Evolutionary conservation across 2,888 invertebrate genomes (phyloP).

Genomic region (Galerucella pusilla): DNA sequence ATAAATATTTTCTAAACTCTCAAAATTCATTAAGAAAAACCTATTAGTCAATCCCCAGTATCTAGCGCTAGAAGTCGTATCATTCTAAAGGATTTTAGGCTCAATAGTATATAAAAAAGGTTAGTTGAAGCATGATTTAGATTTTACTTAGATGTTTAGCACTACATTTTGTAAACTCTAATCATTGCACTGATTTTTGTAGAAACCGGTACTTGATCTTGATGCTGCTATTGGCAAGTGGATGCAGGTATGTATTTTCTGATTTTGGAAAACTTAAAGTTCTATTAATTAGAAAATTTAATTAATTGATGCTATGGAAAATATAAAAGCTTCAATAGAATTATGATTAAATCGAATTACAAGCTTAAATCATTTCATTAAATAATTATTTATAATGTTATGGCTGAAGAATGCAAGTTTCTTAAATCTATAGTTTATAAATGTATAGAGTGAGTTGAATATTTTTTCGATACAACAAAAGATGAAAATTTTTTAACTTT

Average conservation of each 20-base stretch:
- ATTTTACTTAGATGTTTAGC: slow-evolving; percentile 16
- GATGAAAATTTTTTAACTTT: too few relatives aligned
- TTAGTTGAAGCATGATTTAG: slow-evolving; percentile 49
- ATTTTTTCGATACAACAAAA: too few relatives aligned
- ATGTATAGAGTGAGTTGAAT: too few relatives aligned
- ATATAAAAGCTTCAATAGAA: neutral
- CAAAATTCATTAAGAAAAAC: neutral
- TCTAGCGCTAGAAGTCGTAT: slow-evolving; percentile 29
- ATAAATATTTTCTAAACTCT: slow-evolving; percentile 12
- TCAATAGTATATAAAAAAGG: slow-evolving; percentile 43
- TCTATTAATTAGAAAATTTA: neutral
- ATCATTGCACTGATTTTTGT: slow-evolving; percentile 47
- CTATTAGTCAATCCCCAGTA: slow-evolving; percentile 26
- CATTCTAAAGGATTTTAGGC: slow-evolving; percentile 33
- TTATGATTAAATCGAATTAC: neutral
- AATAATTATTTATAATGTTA: neutral
- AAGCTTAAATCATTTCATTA: neutral
- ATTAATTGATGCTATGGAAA: neutral
- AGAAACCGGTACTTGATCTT: slow-evolving; percentile 53
- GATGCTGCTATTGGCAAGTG: slow-evolving; percentile 56
- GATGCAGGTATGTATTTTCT: slow-evolving; percentile 53
- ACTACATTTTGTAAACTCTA: slow-evolving; percentile 24
- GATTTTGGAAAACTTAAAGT: slow-evolving; percentile 25
- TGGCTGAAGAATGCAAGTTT: neutral
- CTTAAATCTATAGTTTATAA: too few relatives aligned